Conservation (phyloP, 1,140 invertebrate species). For the Calliopsis andreniformis region DNA sequence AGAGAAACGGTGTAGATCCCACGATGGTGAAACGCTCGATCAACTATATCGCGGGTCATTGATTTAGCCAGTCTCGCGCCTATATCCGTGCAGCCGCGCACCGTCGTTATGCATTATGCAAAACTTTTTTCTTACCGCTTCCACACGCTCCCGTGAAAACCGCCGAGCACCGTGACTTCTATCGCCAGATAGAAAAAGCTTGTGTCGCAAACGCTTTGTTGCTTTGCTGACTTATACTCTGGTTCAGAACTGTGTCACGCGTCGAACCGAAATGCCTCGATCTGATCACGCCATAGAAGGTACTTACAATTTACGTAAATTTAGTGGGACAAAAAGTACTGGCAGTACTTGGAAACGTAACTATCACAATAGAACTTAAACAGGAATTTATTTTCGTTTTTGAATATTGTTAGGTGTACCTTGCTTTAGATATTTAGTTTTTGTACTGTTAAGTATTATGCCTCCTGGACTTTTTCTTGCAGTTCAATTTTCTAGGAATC, state of each 20-base stretch:
- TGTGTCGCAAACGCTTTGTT: slow-evolving; percentile 7
- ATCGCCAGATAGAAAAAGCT: background rate
- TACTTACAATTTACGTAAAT: too few species aligned
- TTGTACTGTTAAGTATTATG: too few species aligned
- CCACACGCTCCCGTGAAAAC: slow-evolving; percentile 14
- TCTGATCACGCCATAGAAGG: background rate
- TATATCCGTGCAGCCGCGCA: slow-evolving; percentile 40
- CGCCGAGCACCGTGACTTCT: slow-evolving; percentile 19
- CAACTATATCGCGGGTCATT: slow-evolving; percentile 58
- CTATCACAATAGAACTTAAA: too few species aligned
- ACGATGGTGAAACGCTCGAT: slow-evolving; percentile 62
- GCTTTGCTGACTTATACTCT: too few species aligned
- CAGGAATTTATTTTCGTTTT: too few species aligned
- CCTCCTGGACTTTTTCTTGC: too few species aligned
- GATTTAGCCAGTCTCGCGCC: slow-evolving; percentile 56
- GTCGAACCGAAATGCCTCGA: background rate
- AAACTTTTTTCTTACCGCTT: slow-evolving; percentile 48
- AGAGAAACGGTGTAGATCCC: slow-evolving; percentile 53
- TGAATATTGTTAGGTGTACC: too few species aligned
- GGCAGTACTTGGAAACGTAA: too few species aligned
- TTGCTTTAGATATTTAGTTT: too few species aligned
- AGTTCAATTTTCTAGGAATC: too few species aligned
- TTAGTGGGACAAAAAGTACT: too few species aligned
- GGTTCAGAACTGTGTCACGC: background rate
- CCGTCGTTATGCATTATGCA: slow-evolving; percentile 62